Base-by-base conservation (phyloP, 2,888 invertebrate species). In the Parthenolecanium corni region DNA sequence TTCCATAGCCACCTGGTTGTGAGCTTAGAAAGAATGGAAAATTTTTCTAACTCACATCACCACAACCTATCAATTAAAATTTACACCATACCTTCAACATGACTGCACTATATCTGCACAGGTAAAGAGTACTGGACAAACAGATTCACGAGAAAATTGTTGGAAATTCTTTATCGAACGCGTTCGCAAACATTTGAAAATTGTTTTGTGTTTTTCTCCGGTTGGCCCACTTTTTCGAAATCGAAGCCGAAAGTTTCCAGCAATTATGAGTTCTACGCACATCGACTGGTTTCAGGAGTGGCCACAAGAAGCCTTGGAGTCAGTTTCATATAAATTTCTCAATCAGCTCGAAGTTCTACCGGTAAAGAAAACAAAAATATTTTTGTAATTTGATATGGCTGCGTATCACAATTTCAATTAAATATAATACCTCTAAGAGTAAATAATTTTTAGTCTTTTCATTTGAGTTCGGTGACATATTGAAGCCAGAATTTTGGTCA, bases 241-340 rank as follows among this genome's bases (percentile, higher is more conserved):
- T 16, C 80, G 95, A 62, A 86, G 89, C 3, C 80, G 95, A 61
- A 92, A 94, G 74, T 96, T 96, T 76, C 95, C 95, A 0, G 92
- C 95, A 0, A 76, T 96, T 36, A 87, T 91, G 16, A 95, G 89
- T 76, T 92, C 92, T 72, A 90, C 93, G 0, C 83, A 89, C 16
- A 93, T 95, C 67, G 86, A 95, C 74, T 95, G 95, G 94, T 95
- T 95, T 76, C 93, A 95, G 73, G 90, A 93, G 71, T 96, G 95
- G 95, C 95, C 95, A 0, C 81, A 82, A 71, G 87, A 92, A 71
- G 95, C 95, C 31, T 76, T 96, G 69, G 81, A 86, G 66, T 92
- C 92, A 38, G 95, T 96, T 1, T 91, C 93, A 12, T 79, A 78
- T 67, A 78, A 86, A 65, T 95, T 95, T 73, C 77, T 93, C 36